phyloP scores from a whole-genome alignment of 2,888 invertebrate species.

The Hemicrepidius hirtus region DNA sequence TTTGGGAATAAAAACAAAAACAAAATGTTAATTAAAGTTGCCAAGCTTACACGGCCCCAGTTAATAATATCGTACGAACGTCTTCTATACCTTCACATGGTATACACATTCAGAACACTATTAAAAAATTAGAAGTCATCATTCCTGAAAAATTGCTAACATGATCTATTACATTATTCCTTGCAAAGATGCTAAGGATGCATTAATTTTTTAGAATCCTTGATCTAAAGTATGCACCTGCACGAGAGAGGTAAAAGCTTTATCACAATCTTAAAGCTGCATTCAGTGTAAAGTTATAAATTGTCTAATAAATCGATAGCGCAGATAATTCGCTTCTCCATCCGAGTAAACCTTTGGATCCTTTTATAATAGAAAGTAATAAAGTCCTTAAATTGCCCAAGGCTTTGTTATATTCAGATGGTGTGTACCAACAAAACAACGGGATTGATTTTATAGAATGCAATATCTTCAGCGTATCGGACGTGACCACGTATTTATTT shows the following conservation, averaged over 20 bases:
- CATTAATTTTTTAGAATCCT: neutral
- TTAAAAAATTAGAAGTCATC: no score
- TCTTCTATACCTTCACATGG: no score
- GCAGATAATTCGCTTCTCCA: constrained; percentile 29
- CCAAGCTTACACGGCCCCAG: no score
- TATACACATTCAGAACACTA: no score
- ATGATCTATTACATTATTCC: no score
- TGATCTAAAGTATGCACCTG: constrained; percentile 8
- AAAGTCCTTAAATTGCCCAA: constrained; percentile 42
- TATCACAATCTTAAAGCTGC: constrained; percentile 9
- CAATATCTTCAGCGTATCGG: constrained; percentile 55
- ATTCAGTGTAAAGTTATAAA: constrained; percentile 5
- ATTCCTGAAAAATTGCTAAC: no score
- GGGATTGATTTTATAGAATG: constrained; percentile 54
- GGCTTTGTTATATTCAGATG: constrained; percentile 50
- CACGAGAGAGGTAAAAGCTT: neutral
- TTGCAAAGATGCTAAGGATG: no score
- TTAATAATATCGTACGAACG: no score
- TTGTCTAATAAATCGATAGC: constrained; percentile 26
- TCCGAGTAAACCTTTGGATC: constrained; percentile 36
- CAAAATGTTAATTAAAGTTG: no score
- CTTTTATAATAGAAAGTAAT: constrained; percentile 47
- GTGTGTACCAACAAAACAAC: constrained; percentile 47
- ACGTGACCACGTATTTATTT: constrained; percentile 64
- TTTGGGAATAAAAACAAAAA: no score